A percentile compares a stretch with the other conserved stretches of the same genome.
These are phyloP conservation scores for Hirtodrosophila confusa DNA, from an alignment of 2,888 invertebrate species.

Conservation along the genomic window DNA sequence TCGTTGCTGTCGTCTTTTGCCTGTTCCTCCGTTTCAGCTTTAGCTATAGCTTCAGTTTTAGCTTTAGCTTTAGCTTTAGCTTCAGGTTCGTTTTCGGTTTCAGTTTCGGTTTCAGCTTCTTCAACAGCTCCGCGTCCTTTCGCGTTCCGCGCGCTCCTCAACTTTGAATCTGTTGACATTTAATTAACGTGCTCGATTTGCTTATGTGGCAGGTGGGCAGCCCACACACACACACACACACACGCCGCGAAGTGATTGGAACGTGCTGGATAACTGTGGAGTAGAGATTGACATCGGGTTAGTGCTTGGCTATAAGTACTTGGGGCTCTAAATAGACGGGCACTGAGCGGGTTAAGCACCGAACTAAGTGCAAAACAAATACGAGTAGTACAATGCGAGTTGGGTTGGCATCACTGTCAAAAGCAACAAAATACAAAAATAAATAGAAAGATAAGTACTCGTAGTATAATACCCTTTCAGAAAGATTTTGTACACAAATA, in stretches of 20 bases:
- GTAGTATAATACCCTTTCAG: no score
- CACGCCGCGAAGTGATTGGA: conserved; percentile 23
- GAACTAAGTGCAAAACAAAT: neutral
- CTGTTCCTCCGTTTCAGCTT: conserved; percentile 11
- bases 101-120: conserved; percentile 29
- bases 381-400: no score
- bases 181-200: conserved; percentile 73
- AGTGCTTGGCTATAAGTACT: conserved; percentile 36
- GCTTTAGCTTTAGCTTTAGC: conserved; percentile 14
- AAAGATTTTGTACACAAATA: no score
- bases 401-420: no score
- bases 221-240: conserved; percentile 17
- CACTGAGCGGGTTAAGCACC: conserved; percentile 9
- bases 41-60: conserved; percentile 8
- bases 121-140: conserved; percentile 37
- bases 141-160: conserved; percentile 57
- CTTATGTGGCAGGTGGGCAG: conserved; percentile 68
- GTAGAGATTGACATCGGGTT: conserved; percentile 57
- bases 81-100: conserved; percentile 25
- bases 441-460: no score
- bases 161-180: conserved; percentile 69
- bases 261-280: conserved; percentile 59
- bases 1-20: conserved; percentile 37
- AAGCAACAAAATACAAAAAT: no score
- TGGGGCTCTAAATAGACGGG: conserved; percentile 17